A percentile compares a stretch with the other conserved stretches of the same genome.
Conservation (phyloP, 2,797 vertebrate species). For the Vespertilio murinus region DNA sequence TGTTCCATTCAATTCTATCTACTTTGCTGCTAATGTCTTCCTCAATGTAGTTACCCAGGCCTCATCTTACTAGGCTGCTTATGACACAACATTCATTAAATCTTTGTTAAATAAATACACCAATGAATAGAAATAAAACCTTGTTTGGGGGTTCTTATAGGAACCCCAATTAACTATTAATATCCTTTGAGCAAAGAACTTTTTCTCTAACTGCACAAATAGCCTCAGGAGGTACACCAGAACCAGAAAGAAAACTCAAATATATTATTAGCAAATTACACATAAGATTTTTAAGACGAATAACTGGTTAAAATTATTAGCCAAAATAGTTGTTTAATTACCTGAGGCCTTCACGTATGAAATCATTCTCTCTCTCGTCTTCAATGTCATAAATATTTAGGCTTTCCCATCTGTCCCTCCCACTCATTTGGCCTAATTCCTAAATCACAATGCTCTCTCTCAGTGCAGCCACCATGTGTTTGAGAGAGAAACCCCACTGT, state of each 20-base stretch:
- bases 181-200: not conserved
- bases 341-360: slow-evolving; percentile 7
- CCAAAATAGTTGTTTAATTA: not conserved
- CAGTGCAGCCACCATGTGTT: not conserved
- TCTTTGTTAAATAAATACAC: not conserved
- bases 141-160: not conserved
- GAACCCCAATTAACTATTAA: not conserved
- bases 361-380: not conserved
- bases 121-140: not conserved
- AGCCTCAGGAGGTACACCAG: not conserved
- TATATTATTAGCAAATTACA: not conserved
- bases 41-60: not conserved
- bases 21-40: not conserved
- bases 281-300: slow-evolving; percentile 20
- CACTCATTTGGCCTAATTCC: slow-evolving; percentile 50
- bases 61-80: not conserved
- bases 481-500: slow-evolving; percentile 10
- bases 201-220: slow-evolving; percentile 12
- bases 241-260: slow-evolving; percentile 24
- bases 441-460: slow-evolving; percentile 13
- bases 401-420: slow-evolving; percentile 55
- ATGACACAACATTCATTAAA: not conserved
- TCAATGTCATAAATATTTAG: slow-evolving; percentile 51
- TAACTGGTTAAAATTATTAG: not conserved
- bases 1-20: not conserved